These are phyloP conservation scores for Enteromius viviparus DNA, from an alignment of 2,797 vertebrate genomes.

Conservation along the genomic window DNA sequence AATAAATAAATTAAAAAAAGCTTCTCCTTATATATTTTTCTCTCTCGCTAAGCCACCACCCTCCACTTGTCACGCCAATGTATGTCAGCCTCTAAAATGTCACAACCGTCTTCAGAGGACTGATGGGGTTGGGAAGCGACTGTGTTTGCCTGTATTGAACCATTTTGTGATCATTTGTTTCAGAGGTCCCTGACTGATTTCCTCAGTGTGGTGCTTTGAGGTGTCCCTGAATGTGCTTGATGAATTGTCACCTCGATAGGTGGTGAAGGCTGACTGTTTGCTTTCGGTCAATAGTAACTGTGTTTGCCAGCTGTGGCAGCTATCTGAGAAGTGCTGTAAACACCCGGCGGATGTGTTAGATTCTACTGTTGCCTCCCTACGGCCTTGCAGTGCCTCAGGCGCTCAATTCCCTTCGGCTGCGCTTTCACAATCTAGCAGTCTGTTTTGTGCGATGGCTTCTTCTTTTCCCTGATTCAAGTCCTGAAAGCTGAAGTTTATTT, in stretches of 20 bases:
- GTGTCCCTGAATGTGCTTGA: conserved; percentile 41
- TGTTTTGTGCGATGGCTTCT: background rate
- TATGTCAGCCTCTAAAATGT: conserved; percentile 26
- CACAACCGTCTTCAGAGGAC: conserved; percentile 6
- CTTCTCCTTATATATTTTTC: too few relatives aligned
- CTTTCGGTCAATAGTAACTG: conserved; percentile 40
- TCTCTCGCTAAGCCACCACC: background rate
- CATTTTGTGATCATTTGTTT: conserved; percentile 35
- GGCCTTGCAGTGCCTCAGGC: conserved; percentile 1
- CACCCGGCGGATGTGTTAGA: conserved; percentile 27
- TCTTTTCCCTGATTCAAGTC: background rate
- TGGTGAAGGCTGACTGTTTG: conserved; percentile 40
- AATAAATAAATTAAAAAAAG: background rate
- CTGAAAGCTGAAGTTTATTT: conserved; percentile 11
- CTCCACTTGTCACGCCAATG: background rate
- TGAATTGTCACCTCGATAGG: conserved; percentile 46
- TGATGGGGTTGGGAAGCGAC: conserved; percentile 10
- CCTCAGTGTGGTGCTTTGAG: conserved; percentile 14
- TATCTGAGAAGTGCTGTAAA: conserved; percentile 28
- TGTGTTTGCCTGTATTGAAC: conserved; percentile 10
- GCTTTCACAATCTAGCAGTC: conserved; percentile 2
- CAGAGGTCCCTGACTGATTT: conserved; percentile 22
- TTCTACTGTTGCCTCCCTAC: background rate
- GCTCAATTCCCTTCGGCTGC: conserved; percentile 28
- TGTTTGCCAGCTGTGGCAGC: conserved; percentile 35